A percentile compares a stretch with the other conserved stretches of the same genome.
These are phyloP conservation scores for Chloebia gouldiae DNA, from an alignment of 2,113 vertebrate species.

Conservation along the genomic window DNA sequence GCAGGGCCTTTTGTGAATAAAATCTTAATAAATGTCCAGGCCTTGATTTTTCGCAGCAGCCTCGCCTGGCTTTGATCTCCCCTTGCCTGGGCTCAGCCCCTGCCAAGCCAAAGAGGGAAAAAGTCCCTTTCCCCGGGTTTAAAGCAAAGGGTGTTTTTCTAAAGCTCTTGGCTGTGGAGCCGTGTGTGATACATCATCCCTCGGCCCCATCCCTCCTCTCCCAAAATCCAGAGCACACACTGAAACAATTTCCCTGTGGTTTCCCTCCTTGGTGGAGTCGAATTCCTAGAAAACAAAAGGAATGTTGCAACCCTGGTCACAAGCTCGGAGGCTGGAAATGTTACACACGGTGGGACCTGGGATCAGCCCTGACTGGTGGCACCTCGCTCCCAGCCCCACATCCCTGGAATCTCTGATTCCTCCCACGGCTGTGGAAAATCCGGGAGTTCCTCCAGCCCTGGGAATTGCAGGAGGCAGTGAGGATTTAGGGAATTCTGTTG, in stretches of 20 bases:
- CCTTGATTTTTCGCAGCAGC: slow-evolving; percentile 34
- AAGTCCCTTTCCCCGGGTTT: slow-evolving; percentile 9
- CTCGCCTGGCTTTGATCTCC: slow-evolving; percentile 55
- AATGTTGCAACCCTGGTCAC: slow-evolving; percentile 41
- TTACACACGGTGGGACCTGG: not conserved
- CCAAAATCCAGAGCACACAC: slow-evolving; percentile 38
- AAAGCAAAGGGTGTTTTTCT: not conserved
- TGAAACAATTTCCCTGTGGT: slow-evolving; percentile 73
- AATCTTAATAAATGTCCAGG: slow-evolving; percentile 48
- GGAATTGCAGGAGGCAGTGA: not conserved
- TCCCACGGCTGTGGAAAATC: fast-evolving
- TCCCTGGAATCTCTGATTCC: fast-evolving
- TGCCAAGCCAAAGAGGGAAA: slow-evolving; percentile 49
- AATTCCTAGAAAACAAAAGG: slow-evolving; percentile 76
- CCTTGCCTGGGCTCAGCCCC: slow-evolving; percentile 21
- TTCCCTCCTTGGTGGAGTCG: slow-evolving; percentile 68
- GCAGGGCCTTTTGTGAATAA: slow-evolving; percentile 43
- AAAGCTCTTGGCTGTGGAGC: slow-evolving; percentile 19
- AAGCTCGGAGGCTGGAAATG: not conserved
- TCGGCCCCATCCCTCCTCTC: slow-evolving; percentile 44
- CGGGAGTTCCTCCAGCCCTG: not conserved
- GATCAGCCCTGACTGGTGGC: not conserved
- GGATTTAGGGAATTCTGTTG: not conserved
- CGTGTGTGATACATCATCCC: slow-evolving; percentile 42
- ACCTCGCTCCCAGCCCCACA: fast-evolving